phyloP scores from a whole-genome alignment of 2,113 vertebrate genomes.

The Syngnathoides biaculeatus region DNA sequence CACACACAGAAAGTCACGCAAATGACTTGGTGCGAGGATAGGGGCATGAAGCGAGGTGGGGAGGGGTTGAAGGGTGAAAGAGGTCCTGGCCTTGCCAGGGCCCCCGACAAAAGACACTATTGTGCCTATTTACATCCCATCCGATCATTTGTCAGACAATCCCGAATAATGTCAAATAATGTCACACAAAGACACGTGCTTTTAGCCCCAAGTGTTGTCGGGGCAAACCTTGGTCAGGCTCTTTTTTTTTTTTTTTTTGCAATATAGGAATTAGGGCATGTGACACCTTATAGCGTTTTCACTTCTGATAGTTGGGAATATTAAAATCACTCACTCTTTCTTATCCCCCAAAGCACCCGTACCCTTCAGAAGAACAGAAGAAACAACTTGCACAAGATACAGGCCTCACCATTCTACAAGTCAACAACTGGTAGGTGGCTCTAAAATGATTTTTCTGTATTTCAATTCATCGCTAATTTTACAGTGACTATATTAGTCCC shows the following conservation, averaged over 20 bases:
- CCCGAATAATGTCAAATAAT: constrained; percentile 62
- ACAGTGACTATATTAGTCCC: too few species aligned
- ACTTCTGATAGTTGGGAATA: neutral
- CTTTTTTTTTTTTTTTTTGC: constrained; percentile 5
- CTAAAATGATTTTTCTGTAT: neutral
- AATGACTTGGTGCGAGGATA: neutral
- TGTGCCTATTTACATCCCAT: constrained; percentile 56
- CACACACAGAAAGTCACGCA: constrained; percentile 38
- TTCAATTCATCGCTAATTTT: neutral
- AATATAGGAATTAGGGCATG: neutral
- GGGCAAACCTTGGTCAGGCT: constrained; percentile 24
- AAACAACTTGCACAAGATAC: constrained; percentile 75
- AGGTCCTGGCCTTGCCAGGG: constrained; percentile 33
- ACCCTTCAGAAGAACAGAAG: constrained; percentile 74
- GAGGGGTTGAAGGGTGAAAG: constrained; percentile 9
- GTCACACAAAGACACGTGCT: constrained; percentile 53
- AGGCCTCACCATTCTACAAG: constrained; percentile 73
- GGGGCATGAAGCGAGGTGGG: constrained; percentile 5
- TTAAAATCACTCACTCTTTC: neutral
- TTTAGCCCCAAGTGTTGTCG: constrained; percentile 33
- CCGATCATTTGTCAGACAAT: constrained; percentile 59
- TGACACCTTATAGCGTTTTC: neutral
- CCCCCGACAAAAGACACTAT: constrained; percentile 57
- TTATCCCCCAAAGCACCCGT: constrained; percentile 55
- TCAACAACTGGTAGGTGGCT: constrained; percentile 71